Evolutionary conservation across 2,888 invertebrate genomes (phyloP).

Genomic region (Mimumesa dahlbomi): DNA sequence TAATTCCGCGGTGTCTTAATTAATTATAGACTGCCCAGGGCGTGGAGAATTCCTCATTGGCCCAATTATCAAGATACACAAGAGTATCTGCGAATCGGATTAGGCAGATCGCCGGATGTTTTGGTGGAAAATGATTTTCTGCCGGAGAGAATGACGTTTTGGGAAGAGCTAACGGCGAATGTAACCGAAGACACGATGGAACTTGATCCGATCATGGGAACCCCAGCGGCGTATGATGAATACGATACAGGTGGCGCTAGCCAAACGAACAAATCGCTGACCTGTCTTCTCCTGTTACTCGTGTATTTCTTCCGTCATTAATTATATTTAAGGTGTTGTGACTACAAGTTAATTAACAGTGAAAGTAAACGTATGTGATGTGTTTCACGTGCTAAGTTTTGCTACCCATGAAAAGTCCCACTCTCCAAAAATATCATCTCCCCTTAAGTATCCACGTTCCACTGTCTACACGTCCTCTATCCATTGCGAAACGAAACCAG

Average conservation of each 20-base stretch:
- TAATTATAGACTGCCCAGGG: too few species aligned
- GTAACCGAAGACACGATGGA: constrained; percentile 27
- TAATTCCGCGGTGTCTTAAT: too few species aligned
- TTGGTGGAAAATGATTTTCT: constrained; percentile 63
- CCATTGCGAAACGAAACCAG: too few species aligned
- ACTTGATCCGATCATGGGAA: background rate
- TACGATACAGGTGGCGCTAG: background rate
- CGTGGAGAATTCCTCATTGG: constrained; percentile 64
- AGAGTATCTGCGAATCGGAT: constrained; percentile 69
- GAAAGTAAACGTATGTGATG: too few species aligned
- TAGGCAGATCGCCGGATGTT: constrained; percentile 57
- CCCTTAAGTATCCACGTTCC: too few species aligned
- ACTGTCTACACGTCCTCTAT: too few species aligned
- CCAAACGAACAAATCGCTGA: background rate
- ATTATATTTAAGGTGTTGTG: background rate
- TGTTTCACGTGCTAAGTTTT: too few species aligned
- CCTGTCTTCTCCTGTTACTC: background rate
- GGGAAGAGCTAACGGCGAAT: constrained; percentile 65
- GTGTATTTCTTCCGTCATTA: background rate
- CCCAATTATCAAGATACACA: constrained; percentile 65
- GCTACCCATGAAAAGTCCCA: too few species aligned
- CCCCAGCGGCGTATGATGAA: background rate
- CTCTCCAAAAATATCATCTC: too few species aligned
- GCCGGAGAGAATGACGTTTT: constrained; percentile 70
- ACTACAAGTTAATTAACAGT: too few species aligned